phyloP scores from a whole-genome alignment of 2,797 vertebrate species.

The Pipistrellus kuhlii region DNA sequence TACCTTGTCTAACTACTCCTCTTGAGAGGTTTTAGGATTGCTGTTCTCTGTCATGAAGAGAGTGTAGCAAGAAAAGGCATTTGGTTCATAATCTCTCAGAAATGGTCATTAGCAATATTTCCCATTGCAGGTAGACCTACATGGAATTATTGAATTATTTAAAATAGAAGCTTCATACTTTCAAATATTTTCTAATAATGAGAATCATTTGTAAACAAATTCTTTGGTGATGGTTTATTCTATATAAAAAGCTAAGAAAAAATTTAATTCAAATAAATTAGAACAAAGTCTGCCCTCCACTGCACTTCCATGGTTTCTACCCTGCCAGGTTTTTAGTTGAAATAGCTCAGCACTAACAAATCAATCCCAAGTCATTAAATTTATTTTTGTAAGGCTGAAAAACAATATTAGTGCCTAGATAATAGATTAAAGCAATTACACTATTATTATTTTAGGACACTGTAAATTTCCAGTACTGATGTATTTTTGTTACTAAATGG shows the following conservation, averaged over 20 bases:
- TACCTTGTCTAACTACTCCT: constrained; percentile 8
- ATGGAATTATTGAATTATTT: constrained; percentile 48
- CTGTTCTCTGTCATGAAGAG: not conserved
- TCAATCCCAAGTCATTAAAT: constrained; percentile 64
- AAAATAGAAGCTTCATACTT: constrained; percentile 51
- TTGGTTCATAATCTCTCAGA: not conserved
- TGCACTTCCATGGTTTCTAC: constrained; percentile 62
- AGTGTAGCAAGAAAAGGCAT: constrained; percentile 27
- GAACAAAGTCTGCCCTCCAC: constrained; percentile 77
- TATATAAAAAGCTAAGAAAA: constrained; percentile 71
- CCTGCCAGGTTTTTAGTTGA: constrained; percentile 67
- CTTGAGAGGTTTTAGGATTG: not conserved
- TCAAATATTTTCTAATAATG: constrained; percentile 48
- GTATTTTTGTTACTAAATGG: constrained; percentile 85
- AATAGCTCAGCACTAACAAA: constrained; percentile 73
- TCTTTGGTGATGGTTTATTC: constrained; percentile 38
- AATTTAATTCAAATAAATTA: constrained; percentile 77
- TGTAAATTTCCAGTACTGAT: constrained; percentile 87
- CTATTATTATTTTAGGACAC: constrained; percentile 89
- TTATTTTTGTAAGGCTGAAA: constrained; percentile 61
- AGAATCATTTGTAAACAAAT: constrained; percentile 46
- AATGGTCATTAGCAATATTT: not conserved
- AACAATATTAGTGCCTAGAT: constrained; percentile 82
- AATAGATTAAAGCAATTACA: constrained; percentile 89
- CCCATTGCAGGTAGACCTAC: not conserved